Conservation (phyloP, 2,888 invertebrate genomes). For the Ferrisia virgata region DNA sequence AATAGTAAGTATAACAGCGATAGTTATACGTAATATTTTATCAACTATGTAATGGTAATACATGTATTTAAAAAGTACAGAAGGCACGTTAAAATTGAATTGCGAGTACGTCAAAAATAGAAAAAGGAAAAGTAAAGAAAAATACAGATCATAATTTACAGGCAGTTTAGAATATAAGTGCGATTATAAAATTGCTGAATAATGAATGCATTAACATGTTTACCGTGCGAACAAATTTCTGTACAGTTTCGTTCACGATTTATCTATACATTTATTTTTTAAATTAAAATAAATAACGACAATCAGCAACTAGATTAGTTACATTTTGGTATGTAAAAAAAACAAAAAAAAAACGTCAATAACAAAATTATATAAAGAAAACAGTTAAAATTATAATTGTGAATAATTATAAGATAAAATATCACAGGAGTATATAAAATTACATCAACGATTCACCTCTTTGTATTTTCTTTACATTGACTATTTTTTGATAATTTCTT, state of each 20-base stretch:
- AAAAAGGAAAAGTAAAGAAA: constrained; percentile 42
- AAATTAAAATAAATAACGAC: neutral
- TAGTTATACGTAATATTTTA: constrained; percentile 27
- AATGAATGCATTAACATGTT: neutral
- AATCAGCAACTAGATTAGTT: constrained; percentile 5
- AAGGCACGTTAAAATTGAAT: constrained; percentile 45
- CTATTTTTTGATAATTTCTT: neutral
- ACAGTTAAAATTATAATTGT: constrained; percentile 24
- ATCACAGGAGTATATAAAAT: constrained; percentile 36
- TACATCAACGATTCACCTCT: constrained; percentile 10
- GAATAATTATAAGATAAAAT: constrained; percentile 14
- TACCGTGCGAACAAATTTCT: neutral
- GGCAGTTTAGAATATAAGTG: constrained; percentile 24
- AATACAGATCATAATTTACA: constrained; percentile 26
- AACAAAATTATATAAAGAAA: constrained; percentile 26
- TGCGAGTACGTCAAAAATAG: constrained; percentile 45
- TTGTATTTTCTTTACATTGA: neutral
- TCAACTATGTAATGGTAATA: constrained; percentile 32
- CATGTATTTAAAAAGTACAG: constrained; percentile 28
- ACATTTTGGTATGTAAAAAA: neutral
- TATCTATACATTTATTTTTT: neutral
- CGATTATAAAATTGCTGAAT: constrained; percentile 26
- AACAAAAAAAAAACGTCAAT: neutral
- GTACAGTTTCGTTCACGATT: neutral
- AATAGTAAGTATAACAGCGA: neutral